Percentiles rank a stretch among this genome's conserved stretches.
phyloP scores from a whole-genome alignment of 2,797 vertebrate genomes.

The Hapalemur alaotrensis region DNA sequence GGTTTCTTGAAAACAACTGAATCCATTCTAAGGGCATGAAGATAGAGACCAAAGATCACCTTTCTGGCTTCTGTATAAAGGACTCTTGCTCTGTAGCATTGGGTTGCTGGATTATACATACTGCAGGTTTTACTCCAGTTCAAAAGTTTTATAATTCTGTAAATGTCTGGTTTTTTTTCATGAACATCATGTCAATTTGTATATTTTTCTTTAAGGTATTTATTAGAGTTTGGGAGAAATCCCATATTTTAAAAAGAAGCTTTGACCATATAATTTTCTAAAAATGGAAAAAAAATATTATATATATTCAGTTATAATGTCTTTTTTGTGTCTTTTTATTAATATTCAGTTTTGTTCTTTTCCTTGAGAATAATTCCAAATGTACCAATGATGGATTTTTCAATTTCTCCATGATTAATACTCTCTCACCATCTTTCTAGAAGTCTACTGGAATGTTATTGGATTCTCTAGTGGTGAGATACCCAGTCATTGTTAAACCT shows the following conservation, averaged over 20 bases:
- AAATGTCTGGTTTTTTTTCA: background rate
- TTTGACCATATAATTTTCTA: background rate
- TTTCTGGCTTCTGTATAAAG: background rate
- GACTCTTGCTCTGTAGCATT: background rate
- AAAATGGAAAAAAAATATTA: background rate
- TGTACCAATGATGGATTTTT: background rate
- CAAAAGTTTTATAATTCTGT: background rate
- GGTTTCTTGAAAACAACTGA: background rate
- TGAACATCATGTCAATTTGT: background rate
- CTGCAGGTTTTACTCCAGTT: fast-evolving
- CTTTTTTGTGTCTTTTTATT: background rate
- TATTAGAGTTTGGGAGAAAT: background rate
- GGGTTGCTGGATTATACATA: background rate
- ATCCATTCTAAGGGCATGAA: background rate
- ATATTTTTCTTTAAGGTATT: background rate
- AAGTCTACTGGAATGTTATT: background rate
- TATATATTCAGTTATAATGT: background rate
- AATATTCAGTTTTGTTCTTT: background rate
- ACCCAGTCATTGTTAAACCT: background rate
- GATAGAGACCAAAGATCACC: background rate
- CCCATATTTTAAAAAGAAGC: background rate
- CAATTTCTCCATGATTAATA: background rate
- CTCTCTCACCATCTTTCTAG: background rate
- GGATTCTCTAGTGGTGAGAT: background rate
- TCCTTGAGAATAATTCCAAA: background rate